Evolutionary conservation across 2,797 vertebrate species (phyloP), one percentile per base, ranked within the genome.

Genomic region (Orestias chungarensis): DNA sequence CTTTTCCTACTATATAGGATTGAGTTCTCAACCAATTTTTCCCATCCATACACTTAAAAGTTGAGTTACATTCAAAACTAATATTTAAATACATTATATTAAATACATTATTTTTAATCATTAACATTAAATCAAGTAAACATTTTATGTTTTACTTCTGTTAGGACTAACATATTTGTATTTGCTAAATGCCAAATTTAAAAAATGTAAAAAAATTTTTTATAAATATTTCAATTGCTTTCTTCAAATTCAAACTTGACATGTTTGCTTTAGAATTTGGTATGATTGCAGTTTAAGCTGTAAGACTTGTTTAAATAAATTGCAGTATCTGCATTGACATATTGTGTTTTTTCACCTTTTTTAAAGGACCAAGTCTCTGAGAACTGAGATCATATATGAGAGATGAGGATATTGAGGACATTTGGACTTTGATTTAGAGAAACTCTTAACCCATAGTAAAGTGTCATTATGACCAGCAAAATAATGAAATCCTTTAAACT

Each of bases 381-480:
- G 77, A 82, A 57, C 79, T 71, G 66, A 65, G 66, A 77, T 88
- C 79, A 85, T 81, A 77, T 64, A 74, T 70, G 61, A 72, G 76
- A 82, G 78, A 89, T 82, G 77, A 88, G 77, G 75, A 85, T 82
- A 86, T 83, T 78, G 75, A 75, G 73, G 72, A 59, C 66, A 76
- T 74, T 82, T 73, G 78, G 61, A 71, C 46, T 33, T 18, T 23
- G 61, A 71, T 66, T 73, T 46, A 54, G 73, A 82, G 40, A 66
- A 80, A 81, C 55, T 59, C 67, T 49, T 42, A 67, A 80, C 80
- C 81, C 74, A 71, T 29, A 47, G 44, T 40, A 10, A 23, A 50
- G 64, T 75, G 75, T 67, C 33, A 29, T 29, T 68, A 55, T 20
- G 66, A 25, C 25, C 46, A 46, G 54, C 35, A 38, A 76, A 54